Conservation (phyloP, 2,888 invertebrate species). For the Spisula subtruncata region DNA sequence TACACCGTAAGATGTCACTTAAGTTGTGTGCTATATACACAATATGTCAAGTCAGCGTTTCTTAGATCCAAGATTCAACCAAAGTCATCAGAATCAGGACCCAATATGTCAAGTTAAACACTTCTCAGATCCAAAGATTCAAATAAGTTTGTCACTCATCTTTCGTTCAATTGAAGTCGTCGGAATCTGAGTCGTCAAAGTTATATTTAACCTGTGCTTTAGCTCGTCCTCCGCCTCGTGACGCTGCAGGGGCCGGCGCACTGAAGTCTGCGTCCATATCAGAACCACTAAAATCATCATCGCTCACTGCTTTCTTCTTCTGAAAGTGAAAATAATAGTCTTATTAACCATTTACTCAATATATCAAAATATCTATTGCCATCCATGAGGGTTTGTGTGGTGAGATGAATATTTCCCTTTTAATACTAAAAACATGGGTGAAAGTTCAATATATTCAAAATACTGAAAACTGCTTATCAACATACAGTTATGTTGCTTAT, state of each 20-base stretch:
- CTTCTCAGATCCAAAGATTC: too few species aligned
- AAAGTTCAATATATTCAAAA: too few species aligned
- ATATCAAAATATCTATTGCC: not conserved
- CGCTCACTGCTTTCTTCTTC: conserved; percentile 68
- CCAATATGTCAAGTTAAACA: too few species aligned
- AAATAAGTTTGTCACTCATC: too few species aligned
- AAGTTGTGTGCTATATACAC: not conserved
- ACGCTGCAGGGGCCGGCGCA: conserved; percentile 40
- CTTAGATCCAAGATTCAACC: conserved; percentile 19
- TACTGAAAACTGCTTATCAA: too few species aligned
- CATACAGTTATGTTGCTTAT: too few species aligned
- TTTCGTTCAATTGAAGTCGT: conserved; percentile 61
- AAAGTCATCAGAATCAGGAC: conserved; percentile 69
- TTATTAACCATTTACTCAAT: not conserved
- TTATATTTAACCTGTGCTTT: conserved; percentile 89
- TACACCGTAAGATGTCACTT: too few species aligned
- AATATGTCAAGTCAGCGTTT: too few species aligned
- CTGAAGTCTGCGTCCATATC: conserved; percentile 66
- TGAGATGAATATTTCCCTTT: too few species aligned
- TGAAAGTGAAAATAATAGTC: conserved; percentile 57
- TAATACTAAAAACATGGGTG: too few species aligned
- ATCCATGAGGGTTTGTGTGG: too few species aligned
- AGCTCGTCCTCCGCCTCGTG: conserved; percentile 88
- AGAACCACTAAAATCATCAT: conserved; percentile 69
- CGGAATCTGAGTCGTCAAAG: conserved; percentile 82